Base-by-base conservation (phyloP, 2,888 invertebrate genomes). In the Caenorhabditis parvicauda region DNA sequence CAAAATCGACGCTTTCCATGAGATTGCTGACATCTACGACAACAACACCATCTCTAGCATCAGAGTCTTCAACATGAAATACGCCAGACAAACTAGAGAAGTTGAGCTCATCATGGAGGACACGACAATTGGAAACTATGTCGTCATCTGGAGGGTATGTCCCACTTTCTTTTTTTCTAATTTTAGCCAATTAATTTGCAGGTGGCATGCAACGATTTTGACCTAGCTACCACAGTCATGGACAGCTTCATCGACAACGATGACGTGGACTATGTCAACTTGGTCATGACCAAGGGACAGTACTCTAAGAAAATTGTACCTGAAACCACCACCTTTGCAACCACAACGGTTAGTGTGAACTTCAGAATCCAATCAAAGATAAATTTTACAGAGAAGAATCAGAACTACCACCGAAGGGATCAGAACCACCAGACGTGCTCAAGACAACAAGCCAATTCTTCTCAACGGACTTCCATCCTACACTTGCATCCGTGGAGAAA, bases 401-500 rank as follows among this genome's bases (percentile, higher is more conserved):
- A 44, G 51, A 19, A 59, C 59, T 0, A 64, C 63, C 7, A 59
- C 59, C n/a, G 53, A 59, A 32, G 25, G 35, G 22, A 43, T 44
- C 22, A 45, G 63, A 43, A 59, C 63, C 37, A 59, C 63, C 21
- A 50, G 58, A 45, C 48, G 22, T 28, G 42, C 48, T 14, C 7
- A 17, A 1, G 63, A 63, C 44, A 57, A 63, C 41, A 55, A 55
- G 39, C 63, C 63, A 21, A 55, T 59, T 27, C 54, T 58, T 19
- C 58, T 63, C 29, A 63, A 63, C 47, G 28, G 50, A 32, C 59
- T 59, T 32, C 52, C 59, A 38, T 53, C 52, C 1, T 59, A 45
- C 21, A 24, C 49, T 12, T 59, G 64, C 52, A 45, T 39, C 7
- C 32, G 71, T 24, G 70, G 77, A 49, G 54, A 64, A 24, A 44